phyloP scores from a whole-genome alignment of 2,888 invertebrate genomes.

The Corbicula japonica region DNA sequence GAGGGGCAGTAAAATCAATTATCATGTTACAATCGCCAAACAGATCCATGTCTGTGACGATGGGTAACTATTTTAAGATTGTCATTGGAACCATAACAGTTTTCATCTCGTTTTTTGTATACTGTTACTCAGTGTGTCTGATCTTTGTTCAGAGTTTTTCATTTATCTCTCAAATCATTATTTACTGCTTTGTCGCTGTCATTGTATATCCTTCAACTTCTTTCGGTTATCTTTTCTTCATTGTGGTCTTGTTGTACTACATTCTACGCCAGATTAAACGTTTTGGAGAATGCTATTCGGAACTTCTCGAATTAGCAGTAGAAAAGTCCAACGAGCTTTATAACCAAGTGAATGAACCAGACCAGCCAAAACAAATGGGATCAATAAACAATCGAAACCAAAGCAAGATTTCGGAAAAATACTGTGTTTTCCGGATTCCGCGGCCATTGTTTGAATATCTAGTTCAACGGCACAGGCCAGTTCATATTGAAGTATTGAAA shows the following conservation, averaged over 20 bases:
- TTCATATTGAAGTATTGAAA: too few species aligned
- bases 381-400: too few species aligned
- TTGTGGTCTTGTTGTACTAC: constrained; percentile 35
- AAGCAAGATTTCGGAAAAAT: too few species aligned
- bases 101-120: constrained; percentile 10
- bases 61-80: background rate
- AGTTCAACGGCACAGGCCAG: too few species aligned
- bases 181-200: constrained; percentile 29
- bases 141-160: constrained; percentile 22
- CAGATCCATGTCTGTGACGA: background rate
- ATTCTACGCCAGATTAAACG: constrained; percentile 8
- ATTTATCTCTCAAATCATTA: constrained; percentile 25
- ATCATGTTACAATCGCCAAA: background rate
- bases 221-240: constrained; percentile 41
- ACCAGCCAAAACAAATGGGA: too few species aligned
- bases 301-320: constrained; percentile 18
- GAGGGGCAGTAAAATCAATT: background rate
- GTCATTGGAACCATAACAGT: background rate
- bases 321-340: constrained; percentile 15
- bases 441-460: too few species aligned
- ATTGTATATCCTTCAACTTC: constrained; percentile 27
- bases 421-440: too few species aligned
- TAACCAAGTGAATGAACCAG: too few species aligned
- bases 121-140: constrained; percentile 14
- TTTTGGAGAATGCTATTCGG: constrained; percentile 34